phyloP scores from a whole-genome alignment of 2,797 vertebrate species.

The Mus spretus region DNA sequence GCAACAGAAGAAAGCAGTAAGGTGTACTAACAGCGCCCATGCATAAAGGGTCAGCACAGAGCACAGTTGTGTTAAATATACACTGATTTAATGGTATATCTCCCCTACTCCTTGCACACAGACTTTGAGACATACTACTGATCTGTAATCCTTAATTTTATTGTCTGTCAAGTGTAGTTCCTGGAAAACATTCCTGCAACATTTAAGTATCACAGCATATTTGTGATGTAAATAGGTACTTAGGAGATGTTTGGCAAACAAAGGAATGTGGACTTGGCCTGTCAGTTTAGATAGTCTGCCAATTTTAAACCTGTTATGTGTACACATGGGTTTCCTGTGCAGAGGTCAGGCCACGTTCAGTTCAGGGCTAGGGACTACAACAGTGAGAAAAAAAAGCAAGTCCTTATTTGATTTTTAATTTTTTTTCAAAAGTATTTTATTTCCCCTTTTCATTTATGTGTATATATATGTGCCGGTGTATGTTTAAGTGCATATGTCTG shows the following conservation, averaged over 20 bases:
- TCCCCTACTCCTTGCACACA: neutral
- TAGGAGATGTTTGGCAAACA: conserved; percentile 55
- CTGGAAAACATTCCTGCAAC: conserved; percentile 39
- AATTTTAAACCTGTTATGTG: neutral
- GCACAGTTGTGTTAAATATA: neutral
- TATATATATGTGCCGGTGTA: neutral
- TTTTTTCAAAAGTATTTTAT: neutral
- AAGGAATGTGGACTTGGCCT: conserved; percentile 26
- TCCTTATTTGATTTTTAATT: neutral
- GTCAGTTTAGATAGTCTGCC: neutral
- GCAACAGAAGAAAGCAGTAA: neutral
- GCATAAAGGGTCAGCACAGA: too few relatives aligned
- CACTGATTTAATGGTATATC: neutral
- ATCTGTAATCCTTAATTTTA: neutral
- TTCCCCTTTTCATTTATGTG: neutral
- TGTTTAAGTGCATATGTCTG: neutral
- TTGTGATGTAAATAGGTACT: conserved; percentile 70
- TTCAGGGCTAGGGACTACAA: neutral
- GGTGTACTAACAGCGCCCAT: rapidly evolving
- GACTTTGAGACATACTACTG: neutral
- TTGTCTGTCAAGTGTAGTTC: conserved; percentile 47
- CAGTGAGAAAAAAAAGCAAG: neutral
- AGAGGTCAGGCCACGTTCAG: conserved; percentile 10
- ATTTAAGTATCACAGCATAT: conserved; percentile 34
- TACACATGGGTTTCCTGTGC: neutral